Percentiles rank a stretch among this genome's conserved stretches.
Evolutionary conservation across 2,797 vertebrate species (phyloP).

Genomic region (Cephalopachus bancanus): DNA sequence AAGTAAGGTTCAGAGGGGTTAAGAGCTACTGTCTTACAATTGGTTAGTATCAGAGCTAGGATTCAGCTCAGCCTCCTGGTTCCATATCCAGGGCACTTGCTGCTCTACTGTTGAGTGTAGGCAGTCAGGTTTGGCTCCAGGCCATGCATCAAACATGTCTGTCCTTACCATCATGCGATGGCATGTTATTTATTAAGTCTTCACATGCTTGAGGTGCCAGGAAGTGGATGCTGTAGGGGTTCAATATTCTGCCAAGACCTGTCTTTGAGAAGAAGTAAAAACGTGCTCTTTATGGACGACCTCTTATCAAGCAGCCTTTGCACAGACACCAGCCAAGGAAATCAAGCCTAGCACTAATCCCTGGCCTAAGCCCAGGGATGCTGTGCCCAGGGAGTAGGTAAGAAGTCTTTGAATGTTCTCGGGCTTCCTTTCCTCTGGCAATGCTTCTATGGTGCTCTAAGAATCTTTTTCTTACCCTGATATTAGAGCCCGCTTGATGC

Average conservation of each 20-base stretch:
- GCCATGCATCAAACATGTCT: neutral
- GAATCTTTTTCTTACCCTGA: neutral
- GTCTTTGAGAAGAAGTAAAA: too few species aligned
- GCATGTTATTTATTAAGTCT: conserved; percentile 23
- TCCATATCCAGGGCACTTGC: neutral
- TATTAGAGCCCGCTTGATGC: neutral
- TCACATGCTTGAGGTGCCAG: neutral
- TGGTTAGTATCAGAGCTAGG: neutral
- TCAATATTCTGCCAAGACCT: too few species aligned
- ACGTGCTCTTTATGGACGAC: neutral
- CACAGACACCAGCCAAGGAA: neutral
- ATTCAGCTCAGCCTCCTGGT: neutral
- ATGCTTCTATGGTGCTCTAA: neutral
- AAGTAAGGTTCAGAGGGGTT: neutral
- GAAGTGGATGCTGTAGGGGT: neutral
- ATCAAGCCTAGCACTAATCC: neutral
- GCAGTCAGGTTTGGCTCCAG: neutral
- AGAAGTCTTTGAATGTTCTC: neutral
- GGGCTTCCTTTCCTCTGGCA: neutral
- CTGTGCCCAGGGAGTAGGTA: neutral
- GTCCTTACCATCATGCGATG: neutral
- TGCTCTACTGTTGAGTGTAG: neutral
- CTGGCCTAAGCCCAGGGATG: neutral
- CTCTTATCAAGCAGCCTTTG: neutral
- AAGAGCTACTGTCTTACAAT: neutral